phyloP scores from a whole-genome alignment of 2,113 vertebrate genomes.

The Bambusicola thoracicus region DNA sequence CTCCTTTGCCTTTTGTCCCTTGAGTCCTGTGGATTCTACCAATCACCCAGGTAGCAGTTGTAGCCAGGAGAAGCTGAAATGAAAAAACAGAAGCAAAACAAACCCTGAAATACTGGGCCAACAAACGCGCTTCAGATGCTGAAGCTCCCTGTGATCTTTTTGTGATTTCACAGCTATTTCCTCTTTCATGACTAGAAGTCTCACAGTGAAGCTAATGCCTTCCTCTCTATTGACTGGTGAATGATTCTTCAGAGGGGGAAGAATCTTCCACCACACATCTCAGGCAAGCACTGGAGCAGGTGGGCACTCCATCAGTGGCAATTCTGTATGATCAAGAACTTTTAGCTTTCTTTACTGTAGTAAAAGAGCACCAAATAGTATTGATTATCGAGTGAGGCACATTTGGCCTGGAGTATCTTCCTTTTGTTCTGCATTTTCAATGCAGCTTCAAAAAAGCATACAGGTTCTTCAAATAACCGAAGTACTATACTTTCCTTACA shows the following conservation, averaged over 20 bases:
- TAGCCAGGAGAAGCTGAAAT: background rate
- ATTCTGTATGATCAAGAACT: background rate
- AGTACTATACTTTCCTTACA: conserved; percentile 61
- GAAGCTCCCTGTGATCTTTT: background rate
- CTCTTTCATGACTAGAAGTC: background rate
- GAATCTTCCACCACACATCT: background rate
- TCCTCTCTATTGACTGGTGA: background rate
- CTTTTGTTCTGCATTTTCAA: conserved; percentile 24
- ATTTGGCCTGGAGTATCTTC: background rate
- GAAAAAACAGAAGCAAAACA: background rate
- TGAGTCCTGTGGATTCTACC: background rate
- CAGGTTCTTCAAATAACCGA: conserved; percentile 56
- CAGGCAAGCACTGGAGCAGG: background rate
- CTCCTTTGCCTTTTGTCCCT: background rate
- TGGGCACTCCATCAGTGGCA: background rate
- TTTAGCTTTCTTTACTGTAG: background rate
- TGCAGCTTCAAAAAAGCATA: background rate
- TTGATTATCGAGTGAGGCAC: background rate
- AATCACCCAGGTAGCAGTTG: background rate
- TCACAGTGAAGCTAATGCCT: background rate
- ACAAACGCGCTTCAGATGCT: background rate
- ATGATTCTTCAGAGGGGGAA: background rate
- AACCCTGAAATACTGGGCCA: background rate
- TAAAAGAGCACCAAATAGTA: background rate
- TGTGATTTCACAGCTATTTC: background rate